phyloP scores from a whole-genome alignment of 2,113 vertebrate species.

The Lates calcarifer region DNA sequence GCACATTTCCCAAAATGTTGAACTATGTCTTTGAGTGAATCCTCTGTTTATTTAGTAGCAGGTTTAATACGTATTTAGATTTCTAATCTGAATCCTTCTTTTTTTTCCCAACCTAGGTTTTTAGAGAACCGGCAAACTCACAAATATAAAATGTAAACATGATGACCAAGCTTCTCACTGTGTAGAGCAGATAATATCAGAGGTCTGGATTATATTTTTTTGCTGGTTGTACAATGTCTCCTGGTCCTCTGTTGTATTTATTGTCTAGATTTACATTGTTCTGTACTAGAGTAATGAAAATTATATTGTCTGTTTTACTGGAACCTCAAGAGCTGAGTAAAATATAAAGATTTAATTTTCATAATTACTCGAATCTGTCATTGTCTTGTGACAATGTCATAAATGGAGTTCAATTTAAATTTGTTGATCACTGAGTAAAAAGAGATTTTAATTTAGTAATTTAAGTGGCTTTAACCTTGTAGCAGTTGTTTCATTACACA shows the following conservation, averaged over 20 bases:
- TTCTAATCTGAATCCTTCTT: slow-evolving; percentile 8
- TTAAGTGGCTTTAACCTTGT: neutral
- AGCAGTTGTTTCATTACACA: neutral
- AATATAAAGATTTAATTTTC: slow-evolving; percentile 47
- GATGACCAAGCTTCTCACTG: neutral
- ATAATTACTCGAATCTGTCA: neutral
- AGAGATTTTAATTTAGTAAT: neutral
- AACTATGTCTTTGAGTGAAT: neutral
- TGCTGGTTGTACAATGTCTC: slow-evolving; percentile 11
- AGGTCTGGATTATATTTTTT: slow-evolving; percentile 16
- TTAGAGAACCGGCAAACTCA: neutral
- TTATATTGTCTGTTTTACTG: slow-evolving; percentile 16
- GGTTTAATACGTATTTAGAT: neutral
- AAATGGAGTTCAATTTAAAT: neutral
- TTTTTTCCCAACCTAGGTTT: slow-evolving; percentile 21
- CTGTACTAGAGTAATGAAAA: slow-evolving; percentile 19
- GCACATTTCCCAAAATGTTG: slow-evolving; percentile 7
- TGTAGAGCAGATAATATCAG: neutral
- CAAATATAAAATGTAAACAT: slow-evolving; percentile 2
- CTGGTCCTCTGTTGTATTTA: slow-evolving; percentile 43
- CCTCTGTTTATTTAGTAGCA: slow-evolving; percentile 10
- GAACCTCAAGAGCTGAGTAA: slow-evolving; percentile 22
- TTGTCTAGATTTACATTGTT: slow-evolving; percentile 30
- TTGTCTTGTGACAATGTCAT: neutral
- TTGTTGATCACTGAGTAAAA: neutral